Conservation (phyloP, 2,888 invertebrate genomes). For the Agrilus cyanescens region DNA sequence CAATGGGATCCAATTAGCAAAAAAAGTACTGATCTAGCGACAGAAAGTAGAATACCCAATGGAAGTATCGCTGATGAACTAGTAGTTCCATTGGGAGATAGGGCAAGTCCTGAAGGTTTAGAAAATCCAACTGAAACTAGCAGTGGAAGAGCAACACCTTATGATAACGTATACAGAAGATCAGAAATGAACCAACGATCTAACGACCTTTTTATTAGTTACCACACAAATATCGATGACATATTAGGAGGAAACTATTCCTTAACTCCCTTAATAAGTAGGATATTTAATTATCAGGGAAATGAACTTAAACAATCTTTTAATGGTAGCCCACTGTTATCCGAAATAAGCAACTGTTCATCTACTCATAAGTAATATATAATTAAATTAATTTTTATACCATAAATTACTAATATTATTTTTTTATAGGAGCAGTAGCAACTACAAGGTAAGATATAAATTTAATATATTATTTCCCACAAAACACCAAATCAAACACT, state of each 20-base stretch:
- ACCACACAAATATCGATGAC: conserved; percentile 81
- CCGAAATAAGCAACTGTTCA: too few species aligned
- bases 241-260: conserved; percentile 58
- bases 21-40: conserved; percentile 18
- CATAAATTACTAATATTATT: background rate
- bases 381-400: background rate
- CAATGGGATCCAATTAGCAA: conserved; percentile 16
- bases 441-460: background rate
- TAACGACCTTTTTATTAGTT: conserved; percentile 61
- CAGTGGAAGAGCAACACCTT: conserved; percentile 50
- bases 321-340: too few species aligned
- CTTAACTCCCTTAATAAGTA: conserved; percentile 54
- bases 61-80: conserved; percentile 33
- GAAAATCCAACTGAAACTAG: conserved; percentile 37
- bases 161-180: conserved; percentile 49
- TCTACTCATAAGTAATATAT: conserved; percentile 20
- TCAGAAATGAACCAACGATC: conserved; percentile 20
- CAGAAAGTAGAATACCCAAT: conserved; percentile 2
- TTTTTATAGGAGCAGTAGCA: background rate
- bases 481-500: too few species aligned
- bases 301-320: conserved; percentile 26
- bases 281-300: conserved; percentile 34
- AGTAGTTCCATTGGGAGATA: conserved; percentile 54
- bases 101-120: conserved; percentile 70
- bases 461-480: too few species aligned